A percentile compares a stretch with the other conserved stretches of the same genome.
Conservation (phyloP, 2,797 vertebrate species). For the Diplodus sargus region DNA sequence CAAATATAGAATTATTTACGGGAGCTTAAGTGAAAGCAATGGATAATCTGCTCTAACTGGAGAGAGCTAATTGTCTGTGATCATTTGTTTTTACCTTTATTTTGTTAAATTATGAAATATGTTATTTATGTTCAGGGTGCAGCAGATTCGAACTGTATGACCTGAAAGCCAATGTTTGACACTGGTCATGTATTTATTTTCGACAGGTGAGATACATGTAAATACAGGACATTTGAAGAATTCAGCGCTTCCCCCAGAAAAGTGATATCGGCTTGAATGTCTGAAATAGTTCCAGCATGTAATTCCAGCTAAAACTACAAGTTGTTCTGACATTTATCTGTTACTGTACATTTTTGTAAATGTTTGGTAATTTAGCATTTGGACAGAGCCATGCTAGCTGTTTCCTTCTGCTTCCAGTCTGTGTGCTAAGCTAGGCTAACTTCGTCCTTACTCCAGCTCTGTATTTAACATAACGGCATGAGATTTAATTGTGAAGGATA, state of each 20-base stretch:
- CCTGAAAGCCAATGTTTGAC: neutral
- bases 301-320: neutral
- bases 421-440: neutral
- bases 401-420: neutral
- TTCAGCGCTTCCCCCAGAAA: neutral
- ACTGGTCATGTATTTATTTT: neutral
- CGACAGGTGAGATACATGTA: constrained; percentile 3
- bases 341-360: neutral
- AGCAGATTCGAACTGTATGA: neutral
- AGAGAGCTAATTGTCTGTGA: neutral
- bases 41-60: neutral
- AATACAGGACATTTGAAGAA: neutral
- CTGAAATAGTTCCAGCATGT: neutral
- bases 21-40: neutral
- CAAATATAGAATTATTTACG: constrained; percentile 14
- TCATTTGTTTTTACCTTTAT: neutral
- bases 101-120: neutral
- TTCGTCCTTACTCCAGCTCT: neutral
- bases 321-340: neutral
- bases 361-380: neutral
- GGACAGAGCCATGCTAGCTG: neutral
- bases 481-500: too few species aligned
- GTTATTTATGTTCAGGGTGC: neutral
- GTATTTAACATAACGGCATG: too few species aligned
- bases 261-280: neutral